Evolutionary conservation across 2,113 vertebrate species (phyloP).

Genomic region (Corynorhinus townsendii): DNA sequence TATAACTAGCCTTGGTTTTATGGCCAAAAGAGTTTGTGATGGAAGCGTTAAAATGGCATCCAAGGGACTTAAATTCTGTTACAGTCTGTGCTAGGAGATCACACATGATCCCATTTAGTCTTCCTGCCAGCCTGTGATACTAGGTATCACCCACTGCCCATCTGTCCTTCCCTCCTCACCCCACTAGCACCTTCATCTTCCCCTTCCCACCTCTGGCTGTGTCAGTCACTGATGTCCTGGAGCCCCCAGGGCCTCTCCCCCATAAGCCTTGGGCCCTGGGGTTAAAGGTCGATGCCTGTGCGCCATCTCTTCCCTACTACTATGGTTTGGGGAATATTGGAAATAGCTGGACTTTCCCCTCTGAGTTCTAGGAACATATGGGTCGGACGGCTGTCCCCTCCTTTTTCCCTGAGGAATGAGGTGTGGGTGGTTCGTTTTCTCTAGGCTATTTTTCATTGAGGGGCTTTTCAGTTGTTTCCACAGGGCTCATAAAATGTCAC

Average conservation of each 20-base stretch:
- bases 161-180: not conserved
- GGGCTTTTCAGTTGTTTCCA: conserved; percentile 27
- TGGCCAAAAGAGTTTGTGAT: not conserved
- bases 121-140: not conserved
- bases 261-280: not conserved
- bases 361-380: not conserved
- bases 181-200: not conserved
- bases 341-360: not conserved
- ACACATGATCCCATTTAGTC: not conserved
- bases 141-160: not conserved
- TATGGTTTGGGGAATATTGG: not conserved
- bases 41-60: not conserved
- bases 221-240: not conserved
- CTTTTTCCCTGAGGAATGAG: not conserved
- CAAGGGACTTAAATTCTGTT: not conserved
- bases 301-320: not conserved
- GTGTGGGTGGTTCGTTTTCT: not conserved
- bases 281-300: not conserved
- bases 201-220: not conserved
- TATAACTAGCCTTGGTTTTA: not conserved
- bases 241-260: not conserved
- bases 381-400: not conserved
- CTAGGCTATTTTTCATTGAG: not conserved
- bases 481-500: conserved; percentile 50
- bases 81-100: not conserved